Conservation (phyloP, 2,113 vertebrate genomes). For the Pandion haliaetus region DNA sequence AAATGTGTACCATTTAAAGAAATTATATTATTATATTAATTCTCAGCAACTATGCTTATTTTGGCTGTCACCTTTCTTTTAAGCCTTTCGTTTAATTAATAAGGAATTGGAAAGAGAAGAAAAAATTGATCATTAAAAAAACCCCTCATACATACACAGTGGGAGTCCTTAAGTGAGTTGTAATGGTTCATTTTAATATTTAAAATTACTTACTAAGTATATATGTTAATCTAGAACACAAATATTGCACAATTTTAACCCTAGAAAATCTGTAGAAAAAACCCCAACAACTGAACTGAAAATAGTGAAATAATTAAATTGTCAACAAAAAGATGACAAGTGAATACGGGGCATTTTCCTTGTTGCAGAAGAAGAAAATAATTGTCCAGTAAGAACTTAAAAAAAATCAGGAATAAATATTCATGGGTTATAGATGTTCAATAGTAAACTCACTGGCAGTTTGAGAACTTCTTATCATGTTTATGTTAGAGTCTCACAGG, state of each 20-base stretch:
- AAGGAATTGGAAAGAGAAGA: not conserved
- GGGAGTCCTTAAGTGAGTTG: not conserved
- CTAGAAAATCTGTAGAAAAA: not conserved
- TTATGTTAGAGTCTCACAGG: not conserved
- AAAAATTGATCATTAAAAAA: not conserved
- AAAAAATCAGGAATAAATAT: not conserved
- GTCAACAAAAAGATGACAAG: not conserved
- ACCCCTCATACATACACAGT: not conserved
- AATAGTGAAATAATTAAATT: not conserved
- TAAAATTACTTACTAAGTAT: not conserved
- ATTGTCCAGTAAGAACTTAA: not conserved
- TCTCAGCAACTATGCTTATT: not conserved
- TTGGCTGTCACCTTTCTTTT: not conserved
- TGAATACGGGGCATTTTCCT: not conserved
- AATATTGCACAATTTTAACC: not conserved
- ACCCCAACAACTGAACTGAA: not conserved
- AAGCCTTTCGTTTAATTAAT: not conserved
- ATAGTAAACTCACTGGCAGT: not conserved
- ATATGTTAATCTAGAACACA: not conserved
- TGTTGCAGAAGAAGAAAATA: not conserved
- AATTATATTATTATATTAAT: not conserved
- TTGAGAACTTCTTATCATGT: not conserved
- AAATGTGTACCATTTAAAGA: not conserved
- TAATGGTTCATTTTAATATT: not conserved
- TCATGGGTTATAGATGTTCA: not conserved